Conservation (phyloP, 2,797 vertebrate species). For the Syngnathus acus region DNA sequence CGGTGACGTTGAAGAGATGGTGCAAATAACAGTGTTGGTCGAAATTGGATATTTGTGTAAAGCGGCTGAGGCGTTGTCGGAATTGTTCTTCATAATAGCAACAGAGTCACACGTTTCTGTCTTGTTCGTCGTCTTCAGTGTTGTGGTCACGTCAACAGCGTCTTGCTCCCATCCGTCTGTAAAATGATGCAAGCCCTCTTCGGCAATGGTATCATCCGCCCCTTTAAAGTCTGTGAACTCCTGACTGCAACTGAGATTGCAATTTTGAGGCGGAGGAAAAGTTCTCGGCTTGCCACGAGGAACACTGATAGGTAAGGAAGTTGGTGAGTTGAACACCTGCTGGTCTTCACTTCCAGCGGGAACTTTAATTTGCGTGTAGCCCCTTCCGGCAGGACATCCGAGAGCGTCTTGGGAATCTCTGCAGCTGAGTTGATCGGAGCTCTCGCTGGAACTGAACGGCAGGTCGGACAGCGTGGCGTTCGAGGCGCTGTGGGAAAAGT, state of each 20-base stretch:
- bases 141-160: conserved; percentile 17
- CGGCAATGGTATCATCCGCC: conserved; percentile 70
- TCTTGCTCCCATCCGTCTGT: conserved; percentile 40
- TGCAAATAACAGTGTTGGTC: conserved; percentile 20
- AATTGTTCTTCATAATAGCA: conserved; percentile 13
- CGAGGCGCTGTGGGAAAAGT: conserved; percentile 97
- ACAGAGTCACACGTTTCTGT: conserved; percentile 7
- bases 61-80: conserved; percentile 17
- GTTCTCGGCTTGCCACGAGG: conserved; percentile 43
- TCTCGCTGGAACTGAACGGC: conserved; percentile 83
- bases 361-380: conserved; percentile 60
- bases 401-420: conserved; percentile 69
- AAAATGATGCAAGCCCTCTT: conserved; percentile 69
- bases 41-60: conserved; percentile 35
- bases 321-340: conserved; percentile 12
- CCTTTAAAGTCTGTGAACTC: conserved; percentile 96
- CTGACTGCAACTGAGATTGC: conserved; percentile 61
- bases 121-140: conserved; percentile 11
- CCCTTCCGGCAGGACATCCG: conserved; percentile 33
- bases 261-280: conserved; percentile 27
- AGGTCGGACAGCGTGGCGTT: conserved; percentile 89
- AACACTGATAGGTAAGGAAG: conserved; percentile 45
- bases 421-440: conserved; percentile 81
- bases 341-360: conserved; percentile 51
- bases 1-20: conserved; percentile 18